phyloP scores from a whole-genome alignment of 2,888 invertebrate genomes.

The Chironomus tentans region DNA sequence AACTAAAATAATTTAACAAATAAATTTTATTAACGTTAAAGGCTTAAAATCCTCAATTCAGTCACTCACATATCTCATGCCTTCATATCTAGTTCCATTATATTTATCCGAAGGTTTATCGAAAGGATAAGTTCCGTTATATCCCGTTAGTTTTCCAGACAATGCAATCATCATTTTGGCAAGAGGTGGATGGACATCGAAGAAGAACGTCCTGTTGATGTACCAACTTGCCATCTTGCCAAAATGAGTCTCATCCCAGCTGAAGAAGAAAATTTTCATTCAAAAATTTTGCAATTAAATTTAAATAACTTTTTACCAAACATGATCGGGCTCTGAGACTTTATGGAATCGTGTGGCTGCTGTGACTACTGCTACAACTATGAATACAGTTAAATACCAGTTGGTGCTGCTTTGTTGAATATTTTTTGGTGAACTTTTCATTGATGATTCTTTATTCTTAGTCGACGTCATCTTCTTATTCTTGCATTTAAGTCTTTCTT shows the following conservation, averaged over 20 bases:
- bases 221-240: slow-evolving; percentile 99
- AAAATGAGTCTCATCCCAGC: slow-evolving; percentile 98
- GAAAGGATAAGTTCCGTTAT: slow-evolving; percentile 89
- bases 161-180: slow-evolving; percentile 96
- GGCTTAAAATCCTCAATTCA: slow-evolving; percentile 12
- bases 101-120: slow-evolving; percentile 95
- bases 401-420: neutral
- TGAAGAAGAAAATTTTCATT: slow-evolving; percentile 39
- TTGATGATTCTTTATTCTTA: slow-evolving; percentile 17
- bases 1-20: slow-evolving; percentile 53
- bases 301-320: slow-evolving; percentile 57
- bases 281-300: slow-evolving; percentile 24
- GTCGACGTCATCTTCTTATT: slow-evolving; percentile 18
- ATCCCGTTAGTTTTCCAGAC: slow-evolving; percentile 84
- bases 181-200: slow-evolving; percentile 95
- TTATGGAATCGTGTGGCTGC: slow-evolving; percentile 75
- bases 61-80: slow-evolving; percentile 79
- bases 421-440: neutral
- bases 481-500: slow-evolving; percentile 21
- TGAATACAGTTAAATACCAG: slow-evolving; percentile 44
- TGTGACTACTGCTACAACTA: slow-evolving; percentile 55
- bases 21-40: slow-evolving; percentile 28
- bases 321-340: slow-evolving; percentile 85
- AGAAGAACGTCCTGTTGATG: slow-evolving; percentile 93
- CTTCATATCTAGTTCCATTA: slow-evolving; percentile 76